Base-by-base conservation (phyloP, 2,888 invertebrate species). In the Glaucopsyche alexis region DNA sequence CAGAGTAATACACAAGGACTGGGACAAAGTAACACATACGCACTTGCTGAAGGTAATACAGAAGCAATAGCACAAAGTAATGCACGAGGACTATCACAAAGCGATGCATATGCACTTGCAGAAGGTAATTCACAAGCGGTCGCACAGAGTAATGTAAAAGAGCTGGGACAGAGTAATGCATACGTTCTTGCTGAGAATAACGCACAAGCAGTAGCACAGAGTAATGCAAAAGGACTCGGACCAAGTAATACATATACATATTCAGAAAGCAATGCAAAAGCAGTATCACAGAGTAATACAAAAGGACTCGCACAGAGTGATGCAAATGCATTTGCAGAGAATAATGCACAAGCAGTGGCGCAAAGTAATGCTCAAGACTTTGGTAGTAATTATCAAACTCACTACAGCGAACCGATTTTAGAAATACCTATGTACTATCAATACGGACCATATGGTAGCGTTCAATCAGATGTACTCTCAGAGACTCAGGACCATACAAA, bases 361-460 rank as follows among this genome's bases (percentile, higher is more conserved):
- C 40, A 65, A 8, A 40, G 45, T 19, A 67, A 47, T 47, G 47
- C 47, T 19, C 47, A 67, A 49, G 13, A 7, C 16, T 8, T 13
- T 13, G 38, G 19, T 6, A 47, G 47, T 13, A 47, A 9, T 1
- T 9, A 47, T 42, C 4, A 47, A 47, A 3, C 13, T 29, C 29
- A 60, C 19, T 60, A 19, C 29, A 60, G 19, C 0, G 55, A 60
- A 60, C 29, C 55, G 19, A 29, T 16, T 13, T 38, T 60, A 7
- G 60, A 60, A 60, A 60, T 60, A 9, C 60, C 60, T 13, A 60
- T 60, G 7, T 14, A 60, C 60, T 60, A 60, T 14, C 60, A 60
- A 60, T 60, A 60, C 7, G 60, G 38, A 60, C 29, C 13, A 13
- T 11, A 47, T 47, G 11, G 8, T 42, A 42, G 42, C 42, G 7